Base-by-base conservation (phyloP, 2,113 vertebrate genomes). In the Raja brachyura region DNA sequence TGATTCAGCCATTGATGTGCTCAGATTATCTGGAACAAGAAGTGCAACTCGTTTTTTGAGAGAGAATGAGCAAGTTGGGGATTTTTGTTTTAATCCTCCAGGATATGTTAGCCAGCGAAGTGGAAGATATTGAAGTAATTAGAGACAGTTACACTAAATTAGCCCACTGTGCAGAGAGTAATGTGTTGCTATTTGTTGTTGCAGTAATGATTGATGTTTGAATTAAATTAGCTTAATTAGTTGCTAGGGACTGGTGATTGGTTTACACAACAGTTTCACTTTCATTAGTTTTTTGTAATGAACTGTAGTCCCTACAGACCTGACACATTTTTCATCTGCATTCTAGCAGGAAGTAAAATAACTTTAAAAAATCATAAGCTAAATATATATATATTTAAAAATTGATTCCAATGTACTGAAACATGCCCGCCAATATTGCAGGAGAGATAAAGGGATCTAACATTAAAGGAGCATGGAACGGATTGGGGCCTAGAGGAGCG, bases 171-270 rank as follows among this genome's bases (percentile, higher is more conserved):
- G 13, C 59, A 63, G 59, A 61, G n/a, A 88, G 14, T 14, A 88
- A n/a, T 63, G 7, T 16, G 14, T 11, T 48, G 75, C n/a, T 33
- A 25, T 88, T 88, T 88, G n/a, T 16, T 86, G 13, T 61, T 63
- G 28, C 14, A 8, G 83, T 31, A 18, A 20, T 66, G 59, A 88
- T 88, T 63, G 25, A 31, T 86, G 59, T 16, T 88, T 88, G 83
- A 88, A 88, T 31, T 88, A 88, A 88, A 88, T 88, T 88, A 63
- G 28, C 59, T 31, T 63, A 88, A 63, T 88, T 63, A 88, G 59
- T 88, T 31, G 59, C 59, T 8, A 63, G 59, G 59, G 83, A 88
- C 59, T 61, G 0, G 13, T 33, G 28, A 31, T 88, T 63, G 59
- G 28, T 66, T 88, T 88, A 31, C n/a, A 88, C 59, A 18, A 28